Base-by-base conservation (phyloP, 1,140 invertebrate genomes). In the Rhynchophorus ferrugineus region DNA sequence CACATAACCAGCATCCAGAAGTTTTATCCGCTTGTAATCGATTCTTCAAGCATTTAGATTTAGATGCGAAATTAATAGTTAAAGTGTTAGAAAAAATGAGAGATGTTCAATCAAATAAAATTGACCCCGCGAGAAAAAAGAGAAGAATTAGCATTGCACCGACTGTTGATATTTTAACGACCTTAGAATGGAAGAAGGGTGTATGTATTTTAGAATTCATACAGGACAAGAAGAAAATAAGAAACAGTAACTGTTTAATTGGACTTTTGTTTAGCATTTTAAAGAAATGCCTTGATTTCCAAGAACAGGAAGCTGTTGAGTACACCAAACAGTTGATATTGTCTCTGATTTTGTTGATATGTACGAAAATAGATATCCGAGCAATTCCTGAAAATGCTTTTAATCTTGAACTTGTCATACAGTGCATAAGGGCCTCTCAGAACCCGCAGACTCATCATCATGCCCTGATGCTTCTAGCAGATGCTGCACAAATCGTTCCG, bases 381-480 rank as follows among this genome's bases (percentile, higher is more conserved):
- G 67, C 74, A 44, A 61, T 79, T 44, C 64, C 78, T 0, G 78
- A 83, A 56, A 74, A 74, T 9, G 69, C 76, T 37, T 80, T 90
- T 44, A 84, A 91, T 48, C 82, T 94, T 44, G 89, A 92, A 63
- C 61, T 87, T 17, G 78, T 95, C 16, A 87, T 95, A 1, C 82
- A 89, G 53, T 93, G 90, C 61, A 84, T 95, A n/a, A 75, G 91
- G 56, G 81, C 80, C 3, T 91, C 91, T 0, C 82, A 87, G 59
- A 95, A 95, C 71, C 91, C 91, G 2, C 91, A 95, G 71, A 96
- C 92, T 0, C 92, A 95, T 65, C 87, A 94, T 64, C 89, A 95
- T 60, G 90, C 91, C 0, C 69, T 96, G 17, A 73, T 92, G 18
- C 72, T 95, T 1, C 70, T 96, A 0, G 83, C 86, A 0, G 77